Evolutionary conservation across 2,888 invertebrate genomes (phyloP), one percentile per base, ranked within the genome.

Genomic region (Ophioninae sp.): DNA sequence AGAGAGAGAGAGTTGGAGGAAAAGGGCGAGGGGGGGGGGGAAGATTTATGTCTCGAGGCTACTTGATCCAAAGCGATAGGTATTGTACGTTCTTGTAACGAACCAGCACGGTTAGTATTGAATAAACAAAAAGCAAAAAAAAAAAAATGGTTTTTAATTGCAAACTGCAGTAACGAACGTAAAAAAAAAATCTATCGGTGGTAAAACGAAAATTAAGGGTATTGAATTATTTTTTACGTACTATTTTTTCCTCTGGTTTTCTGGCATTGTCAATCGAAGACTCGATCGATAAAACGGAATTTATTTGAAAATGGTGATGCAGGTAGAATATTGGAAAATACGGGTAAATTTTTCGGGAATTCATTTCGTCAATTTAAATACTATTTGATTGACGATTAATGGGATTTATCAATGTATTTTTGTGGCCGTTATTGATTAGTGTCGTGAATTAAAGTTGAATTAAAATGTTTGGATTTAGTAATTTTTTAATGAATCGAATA

Each of bases 11-110:
- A 44, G 44, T 10, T 13, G 13, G 50, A 17, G 50, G 13, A 13
- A 50, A 17, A 50, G 50, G 13, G 41, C 1, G 41, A 41, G 41
- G 41, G 41, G 8, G 41, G 8, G 41, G 6, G 41, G 8, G 41
- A 6, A 8, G 8, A 68, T 68, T 68, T 79, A 44, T 65, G 80
- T 80, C 80, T 77, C 44, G 69, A 64, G 80, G 78, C 84, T 79
- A 67, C 78, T 83, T 75, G 86, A 86, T 86, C 85, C 83, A 82
- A 85, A 83, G 82, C 84, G 86, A 86, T 84, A 79, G 76, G 84
- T 81, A 70, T 77, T 77, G 77, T 77, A 77, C 76, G 80, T 78
- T 74, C 50, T 74, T 83, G 85, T 85, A 86, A 86, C 85, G 83
- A 85, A 83, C 72, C 82, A 84, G 59, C 82, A 75, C 85, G 79